Base-by-base conservation (phyloP, 2,888 invertebrate genomes). In the Scelioninae gen. 1 region DNA sequence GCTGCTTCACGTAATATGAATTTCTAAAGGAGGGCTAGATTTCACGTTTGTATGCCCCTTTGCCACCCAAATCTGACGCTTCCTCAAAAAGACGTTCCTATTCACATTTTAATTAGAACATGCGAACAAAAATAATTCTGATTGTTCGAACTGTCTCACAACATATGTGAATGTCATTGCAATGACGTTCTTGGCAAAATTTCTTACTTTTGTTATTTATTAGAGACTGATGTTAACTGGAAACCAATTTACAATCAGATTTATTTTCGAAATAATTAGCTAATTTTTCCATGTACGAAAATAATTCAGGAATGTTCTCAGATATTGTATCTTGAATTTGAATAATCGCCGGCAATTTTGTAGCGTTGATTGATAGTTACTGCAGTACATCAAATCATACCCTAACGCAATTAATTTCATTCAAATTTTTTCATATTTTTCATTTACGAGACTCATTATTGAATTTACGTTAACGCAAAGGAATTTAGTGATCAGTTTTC, bases 1-100 rank as follows among this genome's bases (percentile, higher is more conserved):
- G 58, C 65, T 79, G 78, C 43, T 79, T 62, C 51, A 55, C 78
- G 65, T 71, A 72, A 72, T 72, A 72, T 72, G 78, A 65, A 79
- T 79, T 71, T 71, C 78, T 72, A 78, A 78, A 71, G 68, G 47
- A 47, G 63, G 63, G 49, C 62, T 78, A 56, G 71, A 65, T 78
- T 78, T 78, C 71, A 49, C 65, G 56, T 71, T 63, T 71, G 49
- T 47, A 16, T 55, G 40, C 55, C 23, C 23, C 53, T 62, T 69
- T 55, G 31, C 38, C 47, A 47, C 78, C 69, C 15, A 63, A 69
- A 63, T 78, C 71, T 71, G 71, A 78, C 69, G 55, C 45, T 56
- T 13, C 32, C 13, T 69, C 31, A 56, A 60, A 76, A 68, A 56
- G 55, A 56, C 55, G 15, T 34, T n/a, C 13, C n/a, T 34, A 65